Conservation (phyloP, 2,888 invertebrate species). For the Cryptus viduatorius region DNA sequence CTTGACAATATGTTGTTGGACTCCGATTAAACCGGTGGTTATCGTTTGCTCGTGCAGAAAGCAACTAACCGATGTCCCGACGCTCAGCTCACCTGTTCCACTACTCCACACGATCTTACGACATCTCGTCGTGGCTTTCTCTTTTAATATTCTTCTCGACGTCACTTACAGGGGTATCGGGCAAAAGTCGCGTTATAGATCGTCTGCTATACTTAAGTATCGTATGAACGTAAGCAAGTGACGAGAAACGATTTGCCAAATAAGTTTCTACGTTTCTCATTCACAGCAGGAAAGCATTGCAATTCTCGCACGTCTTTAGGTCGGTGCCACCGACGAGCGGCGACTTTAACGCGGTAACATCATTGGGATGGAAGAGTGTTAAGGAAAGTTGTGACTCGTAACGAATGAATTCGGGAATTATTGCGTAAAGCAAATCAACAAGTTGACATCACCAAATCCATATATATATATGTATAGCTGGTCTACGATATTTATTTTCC, state of each 20-base stretch:
- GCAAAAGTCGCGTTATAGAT: conserved; percentile 45
- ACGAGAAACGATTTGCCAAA: neutral
- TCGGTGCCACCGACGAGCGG: neutral
- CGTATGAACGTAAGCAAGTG: neutral
- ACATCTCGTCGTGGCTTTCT: conserved; percentile 77
- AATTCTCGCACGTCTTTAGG: neutral
- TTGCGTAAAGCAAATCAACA: conserved; percentile 11
- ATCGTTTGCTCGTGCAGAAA: conserved; percentile 51
- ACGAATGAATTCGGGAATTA: neutral
- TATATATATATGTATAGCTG: neutral
- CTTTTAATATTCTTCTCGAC: conserved; percentile 74
- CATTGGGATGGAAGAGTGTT: neutral
- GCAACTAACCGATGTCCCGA: conserved; percentile 71
- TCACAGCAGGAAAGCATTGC: neutral
- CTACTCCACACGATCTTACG: conserved; percentile 72
- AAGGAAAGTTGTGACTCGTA: neutral
- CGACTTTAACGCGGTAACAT: neutral
- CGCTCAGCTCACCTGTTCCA: conserved; percentile 37
- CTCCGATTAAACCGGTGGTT: conserved; percentile 30
- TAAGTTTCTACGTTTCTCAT: too few relatives aligned
- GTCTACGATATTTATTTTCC: neutral
- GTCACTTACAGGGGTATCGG: conserved; percentile 58
- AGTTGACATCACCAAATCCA: conserved; percentile 1
- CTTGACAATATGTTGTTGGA: conserved; percentile 5
- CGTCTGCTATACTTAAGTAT: conserved; percentile 22